A percentile compares a stretch with the other conserved stretches of the same genome.
Evolutionary conservation across 2,888 invertebrate genomes (phyloP).

Genomic region (Stenotaenia linearis): DNA sequence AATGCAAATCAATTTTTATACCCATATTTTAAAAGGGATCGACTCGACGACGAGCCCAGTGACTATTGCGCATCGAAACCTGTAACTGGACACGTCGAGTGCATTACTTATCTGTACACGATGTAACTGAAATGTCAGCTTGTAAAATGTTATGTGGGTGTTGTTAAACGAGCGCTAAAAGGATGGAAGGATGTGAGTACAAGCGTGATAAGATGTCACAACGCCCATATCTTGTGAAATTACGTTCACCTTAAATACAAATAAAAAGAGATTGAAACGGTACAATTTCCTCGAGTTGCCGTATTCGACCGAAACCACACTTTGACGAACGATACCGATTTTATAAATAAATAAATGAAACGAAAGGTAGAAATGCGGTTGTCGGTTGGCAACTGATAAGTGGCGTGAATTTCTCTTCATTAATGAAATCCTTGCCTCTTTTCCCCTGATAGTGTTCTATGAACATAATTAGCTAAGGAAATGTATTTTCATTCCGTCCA

Average conservation of each 20-base stretch:
- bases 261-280: too few relatives aligned
- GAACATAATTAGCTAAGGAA: constrained; percentile 1
- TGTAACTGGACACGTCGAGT: not conserved
- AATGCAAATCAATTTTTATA: constrained; percentile 15
- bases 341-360: too few relatives aligned
- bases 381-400: not conserved
- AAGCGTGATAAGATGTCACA: not conserved
- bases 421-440: not conserved
- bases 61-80: not conserved
- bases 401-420: not conserved
- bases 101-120: not conserved
- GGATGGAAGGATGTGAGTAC: not conserved
- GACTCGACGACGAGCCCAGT: not conserved
- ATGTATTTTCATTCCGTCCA: constrained; percentile 1
- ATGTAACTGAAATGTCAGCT: not conserved
- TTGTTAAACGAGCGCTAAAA: not conserved
- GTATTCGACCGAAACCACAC: too few relatives aligned
- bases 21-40: constrained; percentile 2
- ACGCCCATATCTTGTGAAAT: too few relatives aligned
- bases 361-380: not conserved
- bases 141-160: not conserved
- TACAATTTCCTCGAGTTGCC: too few relatives aligned
- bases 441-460: not conserved
- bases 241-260: too few relatives aligned
- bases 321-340: too few relatives aligned